phyloP scores from a whole-genome alignment of 2,113 vertebrate genomes.

The Ancistrus triradiatus region DNA sequence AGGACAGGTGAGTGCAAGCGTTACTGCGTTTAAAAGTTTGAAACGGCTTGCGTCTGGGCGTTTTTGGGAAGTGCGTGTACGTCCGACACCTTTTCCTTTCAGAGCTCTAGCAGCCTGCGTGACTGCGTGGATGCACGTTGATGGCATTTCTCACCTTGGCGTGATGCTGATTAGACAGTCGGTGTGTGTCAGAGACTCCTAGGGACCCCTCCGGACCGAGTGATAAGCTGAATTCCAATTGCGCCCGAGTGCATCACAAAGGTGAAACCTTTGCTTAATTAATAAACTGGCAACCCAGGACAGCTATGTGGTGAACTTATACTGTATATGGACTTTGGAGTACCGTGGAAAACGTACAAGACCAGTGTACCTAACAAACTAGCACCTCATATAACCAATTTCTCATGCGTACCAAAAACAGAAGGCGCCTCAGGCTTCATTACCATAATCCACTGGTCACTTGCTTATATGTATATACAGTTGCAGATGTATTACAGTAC shows the following conservation, averaged over 20 bases:
- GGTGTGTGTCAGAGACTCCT: neutral
- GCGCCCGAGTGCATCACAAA: neutral
- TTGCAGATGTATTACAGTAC: too few relatives aligned
- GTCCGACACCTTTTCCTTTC: neutral
- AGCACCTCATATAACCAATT: too few relatives aligned
- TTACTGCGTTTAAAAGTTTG: constrained; percentile 1
- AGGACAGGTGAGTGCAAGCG: constrained; percentile 15
- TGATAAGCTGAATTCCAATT: neutral
- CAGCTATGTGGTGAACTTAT: too few relatives aligned
- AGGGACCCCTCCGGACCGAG: neutral
- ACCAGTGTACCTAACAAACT: too few relatives aligned
- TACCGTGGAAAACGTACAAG: too few relatives aligned
- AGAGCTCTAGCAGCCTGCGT: neutral
- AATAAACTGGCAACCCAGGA: too few relatives aligned
- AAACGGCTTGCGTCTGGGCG: neutral
- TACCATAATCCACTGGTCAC: too few relatives aligned
- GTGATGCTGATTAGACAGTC: constrained; percentile 15
- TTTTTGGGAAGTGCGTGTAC: neutral
- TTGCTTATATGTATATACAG: too few relatives aligned
- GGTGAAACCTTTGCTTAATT: too few relatives aligned
- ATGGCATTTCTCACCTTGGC: constrained; percentile 4
- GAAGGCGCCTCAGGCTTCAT: too few relatives aligned
- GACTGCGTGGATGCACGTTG: neutral
- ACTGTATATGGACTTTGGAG: too few relatives aligned
- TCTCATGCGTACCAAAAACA: too few relatives aligned